phyloP scores from a whole-genome alignment of 2,113 vertebrate genomes.

The Colistium nudipinnis region DNA sequence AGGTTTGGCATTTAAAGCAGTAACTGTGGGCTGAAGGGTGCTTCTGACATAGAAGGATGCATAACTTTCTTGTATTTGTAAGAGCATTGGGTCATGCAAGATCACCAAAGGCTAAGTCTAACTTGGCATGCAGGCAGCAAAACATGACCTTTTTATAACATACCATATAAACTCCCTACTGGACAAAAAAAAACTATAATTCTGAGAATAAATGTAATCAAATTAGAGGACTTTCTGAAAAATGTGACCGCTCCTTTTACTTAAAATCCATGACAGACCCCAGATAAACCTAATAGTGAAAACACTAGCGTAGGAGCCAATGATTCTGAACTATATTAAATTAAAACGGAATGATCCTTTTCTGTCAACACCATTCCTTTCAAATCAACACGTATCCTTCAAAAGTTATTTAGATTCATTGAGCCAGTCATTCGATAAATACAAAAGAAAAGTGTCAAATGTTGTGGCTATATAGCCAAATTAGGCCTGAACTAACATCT shows the following conservation, averaged over 20 bases:
- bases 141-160: slow-evolving; percentile 23
- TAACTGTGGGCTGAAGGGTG: slow-evolving; percentile 36
- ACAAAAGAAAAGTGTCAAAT: too few species aligned
- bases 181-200: neutral
- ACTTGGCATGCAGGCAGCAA: slow-evolving; percentile 47
- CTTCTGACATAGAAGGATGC: slow-evolving; percentile 43
- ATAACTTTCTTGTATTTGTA: slow-evolving; percentile 41
- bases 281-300: neutral
- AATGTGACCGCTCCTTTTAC: too few species aligned
- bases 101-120: slow-evolving; percentile 42
- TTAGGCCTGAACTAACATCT: too few species aligned
- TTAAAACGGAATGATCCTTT: neutral
- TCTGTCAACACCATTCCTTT: neutral
- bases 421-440: too few species aligned
- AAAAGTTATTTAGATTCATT: neutral
- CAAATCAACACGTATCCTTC: neutral
- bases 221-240: too few species aligned
- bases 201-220: neutral
- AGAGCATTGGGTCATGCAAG: slow-evolving; percentile 49
- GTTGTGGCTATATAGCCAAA: too few species aligned
- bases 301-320: too few species aligned
- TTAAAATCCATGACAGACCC: neutral
- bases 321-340: neutral
- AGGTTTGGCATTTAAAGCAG: too few species aligned
- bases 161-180: slow-evolving; percentile 6